A percentile compares a stretch with the other conserved stretches of the same genome.
Conservation (phyloP, 2,888 invertebrate species). For the Osmoderma eremita region DNA sequence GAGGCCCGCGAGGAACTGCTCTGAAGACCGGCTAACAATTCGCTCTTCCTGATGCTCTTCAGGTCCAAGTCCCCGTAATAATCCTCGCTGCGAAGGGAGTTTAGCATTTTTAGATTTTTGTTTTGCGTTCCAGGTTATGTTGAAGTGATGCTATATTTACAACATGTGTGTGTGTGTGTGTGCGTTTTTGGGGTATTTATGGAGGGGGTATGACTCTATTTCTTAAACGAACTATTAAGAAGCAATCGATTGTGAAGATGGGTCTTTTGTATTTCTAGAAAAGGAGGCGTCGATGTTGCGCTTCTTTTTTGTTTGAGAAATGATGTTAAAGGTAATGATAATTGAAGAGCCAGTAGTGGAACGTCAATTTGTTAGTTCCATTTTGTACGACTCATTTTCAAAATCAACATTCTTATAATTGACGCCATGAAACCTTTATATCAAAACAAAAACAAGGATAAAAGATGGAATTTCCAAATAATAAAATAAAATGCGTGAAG, state of each 20-base stretch:
- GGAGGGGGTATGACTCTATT: background rate
- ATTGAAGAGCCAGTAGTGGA: no score
- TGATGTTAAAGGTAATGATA: no score
- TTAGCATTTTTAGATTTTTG: slow-evolving; percentile 22
- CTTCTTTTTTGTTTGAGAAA: no score
- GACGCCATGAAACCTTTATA: background rate
- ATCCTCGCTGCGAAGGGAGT: slow-evolving; percentile 85
- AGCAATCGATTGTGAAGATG: no score
- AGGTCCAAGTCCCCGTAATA: slow-evolving; percentile 95
- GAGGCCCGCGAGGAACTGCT: slow-evolving; percentile 68
- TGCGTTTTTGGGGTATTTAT: background rate
- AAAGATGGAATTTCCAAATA: no score
- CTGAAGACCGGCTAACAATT: slow-evolving; percentile 84
- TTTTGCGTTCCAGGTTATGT: background rate
- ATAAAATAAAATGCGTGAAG: no score
- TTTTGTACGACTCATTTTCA: no score
- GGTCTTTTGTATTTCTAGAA: background rate
- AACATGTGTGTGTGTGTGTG: background rate
- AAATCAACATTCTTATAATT: no score
- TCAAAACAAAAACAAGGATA: background rate
- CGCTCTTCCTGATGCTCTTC: slow-evolving; percentile 94
- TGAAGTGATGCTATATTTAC: no score
- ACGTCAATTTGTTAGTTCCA: no score
- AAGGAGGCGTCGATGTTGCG: background rate
- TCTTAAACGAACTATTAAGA: background rate